These are phyloP conservation scores for Conus betulinus DNA, from an alignment of 1,140 invertebrate genomes.

Conservation along the genomic window DNA sequence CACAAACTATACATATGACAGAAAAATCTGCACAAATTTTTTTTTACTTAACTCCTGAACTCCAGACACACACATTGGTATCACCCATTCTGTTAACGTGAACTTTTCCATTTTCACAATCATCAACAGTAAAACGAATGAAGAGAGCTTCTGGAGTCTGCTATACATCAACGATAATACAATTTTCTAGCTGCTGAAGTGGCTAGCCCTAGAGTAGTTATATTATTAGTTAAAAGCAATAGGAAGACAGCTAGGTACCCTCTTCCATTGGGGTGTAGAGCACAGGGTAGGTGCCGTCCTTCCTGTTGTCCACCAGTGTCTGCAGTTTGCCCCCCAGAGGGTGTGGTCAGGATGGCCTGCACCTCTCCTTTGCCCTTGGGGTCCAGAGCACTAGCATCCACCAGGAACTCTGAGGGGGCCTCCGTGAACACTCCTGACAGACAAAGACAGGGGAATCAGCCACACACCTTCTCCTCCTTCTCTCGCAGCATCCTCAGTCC, in stretches of 20 bases:
- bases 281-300: slow-evolving; percentile 89
- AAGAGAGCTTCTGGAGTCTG: too few relatives aligned
- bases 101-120: too few relatives aligned
- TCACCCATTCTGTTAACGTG: too few relatives aligned
- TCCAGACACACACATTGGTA: too few relatives aligned
- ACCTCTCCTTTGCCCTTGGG: slow-evolving; percentile 83
- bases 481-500: not conserved
- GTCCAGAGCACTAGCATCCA: slow-evolving; percentile 85
- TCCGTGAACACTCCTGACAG: slow-evolving; percentile 86
- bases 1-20: too few relatives aligned
- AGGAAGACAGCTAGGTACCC: slow-evolving; percentile 71
- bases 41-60: too few relatives aligned
- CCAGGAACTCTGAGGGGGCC: slow-evolving; percentile 87
- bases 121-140: too few relatives aligned
- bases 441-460: not conserved
- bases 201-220: too few relatives aligned
- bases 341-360: slow-evolving; percentile 87
- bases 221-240: too few relatives aligned
- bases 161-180: too few relatives aligned
- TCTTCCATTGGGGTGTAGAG: slow-evolving; percentile 91
- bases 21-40: too few relatives aligned
- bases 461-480: not conserved
- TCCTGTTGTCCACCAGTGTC: slow-evolving; percentile 84
- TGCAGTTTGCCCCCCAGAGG: slow-evolving; percentile 85
- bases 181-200: too few relatives aligned